phyloP scores from a whole-genome alignment of 2,797 vertebrate species.

The Alosa sapidissima region DNA sequence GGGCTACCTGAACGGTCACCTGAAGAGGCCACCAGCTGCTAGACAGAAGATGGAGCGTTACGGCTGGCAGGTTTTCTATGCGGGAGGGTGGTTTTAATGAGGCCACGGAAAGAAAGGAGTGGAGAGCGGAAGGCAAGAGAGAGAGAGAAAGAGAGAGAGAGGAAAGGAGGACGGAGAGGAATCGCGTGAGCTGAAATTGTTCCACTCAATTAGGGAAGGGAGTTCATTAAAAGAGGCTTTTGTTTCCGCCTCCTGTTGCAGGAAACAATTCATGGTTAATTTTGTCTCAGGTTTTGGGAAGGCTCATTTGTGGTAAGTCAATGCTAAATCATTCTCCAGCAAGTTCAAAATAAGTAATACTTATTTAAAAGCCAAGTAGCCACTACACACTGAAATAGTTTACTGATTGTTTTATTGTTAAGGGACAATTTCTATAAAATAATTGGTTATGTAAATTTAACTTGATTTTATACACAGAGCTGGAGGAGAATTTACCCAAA shows the following conservation, averaged over 20 bases:
- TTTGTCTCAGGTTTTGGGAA: background rate
- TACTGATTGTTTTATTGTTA: no score
- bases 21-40: conserved; percentile 35
- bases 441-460: background rate
- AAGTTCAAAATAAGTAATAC: background rate
- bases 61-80: conserved; percentile 15
- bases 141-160: no score
- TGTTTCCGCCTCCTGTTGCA: background rate
- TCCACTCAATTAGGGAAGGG: background rate
- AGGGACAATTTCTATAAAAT: no score
- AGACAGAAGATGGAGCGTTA: conserved; percentile 32
- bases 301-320: background rate
- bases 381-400: background rate
- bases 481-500: no score
- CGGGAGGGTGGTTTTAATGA: conserved; percentile 21
- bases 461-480: background rate
- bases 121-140: background rate
- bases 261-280: background rate
- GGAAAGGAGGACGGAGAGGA: background rate
- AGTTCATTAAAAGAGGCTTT: background rate
- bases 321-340: background rate
- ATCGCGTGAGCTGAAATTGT: conserved; percentile 2
- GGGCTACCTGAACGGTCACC: conserved; percentile 40
- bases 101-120: background rate
- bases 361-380: background rate